Evolutionary conservation across 2,797 vertebrate genomes (phyloP).

Genomic region (Antennarius maculatus): DNA sequence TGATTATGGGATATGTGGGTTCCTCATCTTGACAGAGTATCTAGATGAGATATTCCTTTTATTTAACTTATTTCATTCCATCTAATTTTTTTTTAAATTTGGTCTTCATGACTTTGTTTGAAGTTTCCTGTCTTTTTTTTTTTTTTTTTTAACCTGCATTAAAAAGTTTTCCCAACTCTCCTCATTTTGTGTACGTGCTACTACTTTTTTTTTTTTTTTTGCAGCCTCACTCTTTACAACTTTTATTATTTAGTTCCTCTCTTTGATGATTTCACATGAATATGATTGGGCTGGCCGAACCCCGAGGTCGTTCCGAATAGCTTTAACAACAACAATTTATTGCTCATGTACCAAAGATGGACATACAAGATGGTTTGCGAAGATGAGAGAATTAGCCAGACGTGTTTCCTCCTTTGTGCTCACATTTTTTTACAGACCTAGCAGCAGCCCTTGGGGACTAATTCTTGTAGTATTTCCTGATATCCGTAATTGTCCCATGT

Average conservation of each 20-base stretch:
- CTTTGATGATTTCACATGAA: constrained; percentile 54
- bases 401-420: too few relatives aligned
- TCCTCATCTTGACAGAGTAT: constrained; percentile 41
- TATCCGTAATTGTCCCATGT: too few relatives aligned
- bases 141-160: too few relatives aligned
- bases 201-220: too few relatives aligned
- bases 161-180: constrained; percentile 16
- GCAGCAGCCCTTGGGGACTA: too few relatives aligned
- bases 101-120: background rate
- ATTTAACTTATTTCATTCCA: background rate
- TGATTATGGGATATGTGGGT: constrained; percentile 43
- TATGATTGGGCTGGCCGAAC: constrained; percentile 38
- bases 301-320: constrained; percentile 49
- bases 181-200: constrained; percentile 12
- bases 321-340: constrained; percentile 48
- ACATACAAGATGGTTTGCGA: constrained; percentile 7
- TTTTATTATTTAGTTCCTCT: constrained; percentile 43
- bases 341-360: constrained; percentile 42
- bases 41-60: constrained; percentile 16
- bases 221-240: constrained; percentile 18
- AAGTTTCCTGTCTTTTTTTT: background rate
- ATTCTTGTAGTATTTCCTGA: too few relatives aligned
- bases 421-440: too few relatives aligned
- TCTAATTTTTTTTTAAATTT: background rate
- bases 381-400: too few relatives aligned